phyloP scores from a whole-genome alignment of 1,140 invertebrate species.

The Zaprionus ornatus region DNA sequence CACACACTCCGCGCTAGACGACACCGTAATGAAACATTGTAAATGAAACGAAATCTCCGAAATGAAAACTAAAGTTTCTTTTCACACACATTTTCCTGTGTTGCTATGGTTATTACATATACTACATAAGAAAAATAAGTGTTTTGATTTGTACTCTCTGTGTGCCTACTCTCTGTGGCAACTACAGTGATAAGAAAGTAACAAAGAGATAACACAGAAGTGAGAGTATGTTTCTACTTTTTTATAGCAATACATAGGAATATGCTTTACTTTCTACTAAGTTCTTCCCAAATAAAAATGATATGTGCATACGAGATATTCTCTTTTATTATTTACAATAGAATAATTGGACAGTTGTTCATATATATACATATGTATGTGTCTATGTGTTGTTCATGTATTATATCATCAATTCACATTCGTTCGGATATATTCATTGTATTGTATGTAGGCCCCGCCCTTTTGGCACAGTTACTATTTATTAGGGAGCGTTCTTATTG shows the following conservation, averaged over 20 bases:
- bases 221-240: conserved; percentile 17
- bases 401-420: conserved; percentile 21
- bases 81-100: background rate
- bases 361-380: background rate
- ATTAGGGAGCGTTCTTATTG: conserved; percentile 24
- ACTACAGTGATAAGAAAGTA: conserved; percentile 30
- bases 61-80: background rate
- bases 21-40: background rate
- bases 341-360: background rate
- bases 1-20: background rate
- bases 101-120: conserved; percentile 14
- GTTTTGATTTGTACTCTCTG: conserved; percentile 15
- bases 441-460: conserved; percentile 26
- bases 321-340: conserved; percentile 1
- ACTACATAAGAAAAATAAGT: conserved; percentile 1
- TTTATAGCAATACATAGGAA: background rate
- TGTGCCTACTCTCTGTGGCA: conserved; percentile 6
- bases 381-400: background rate
- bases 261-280: background rate
- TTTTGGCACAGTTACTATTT: conserved; percentile 15
- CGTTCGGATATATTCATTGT: conserved; percentile 6
- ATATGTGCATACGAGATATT: background rate
- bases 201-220: conserved; percentile 28
- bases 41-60: background rate
- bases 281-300: background rate